Evolutionary conservation across 2,797 vertebrate genomes (phyloP).

Genomic region (Micrastur ruficollis): DNA sequence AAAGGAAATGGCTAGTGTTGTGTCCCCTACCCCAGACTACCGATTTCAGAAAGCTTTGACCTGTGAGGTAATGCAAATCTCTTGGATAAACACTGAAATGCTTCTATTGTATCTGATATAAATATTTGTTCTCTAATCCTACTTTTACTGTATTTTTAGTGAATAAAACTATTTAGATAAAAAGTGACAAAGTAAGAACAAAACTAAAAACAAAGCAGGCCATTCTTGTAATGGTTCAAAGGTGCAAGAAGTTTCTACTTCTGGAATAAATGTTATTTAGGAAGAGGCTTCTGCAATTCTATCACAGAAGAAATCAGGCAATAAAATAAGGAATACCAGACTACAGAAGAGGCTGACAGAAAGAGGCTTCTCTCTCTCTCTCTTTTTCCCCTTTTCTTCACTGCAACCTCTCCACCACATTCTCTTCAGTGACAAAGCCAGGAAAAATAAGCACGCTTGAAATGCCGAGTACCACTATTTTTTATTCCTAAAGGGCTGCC

Average conservation of each 20-base stretch:
- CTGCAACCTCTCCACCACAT: neutral
- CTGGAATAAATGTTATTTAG: neutral
- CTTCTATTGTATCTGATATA: neutral
- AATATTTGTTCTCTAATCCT: neutral
- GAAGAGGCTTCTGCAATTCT: neutral
- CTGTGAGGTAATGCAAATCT: neutral
- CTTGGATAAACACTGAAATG: neutral
- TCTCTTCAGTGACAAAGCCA: conserved; percentile 50
- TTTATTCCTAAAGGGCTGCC: conserved; percentile 49
- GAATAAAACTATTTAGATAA: neutral
- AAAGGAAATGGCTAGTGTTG: neutral
- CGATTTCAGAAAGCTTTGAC: neutral
- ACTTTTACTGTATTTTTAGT: neutral
- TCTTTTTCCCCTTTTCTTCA: neutral
- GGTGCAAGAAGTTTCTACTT: neutral
- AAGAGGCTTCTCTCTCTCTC: neutral
- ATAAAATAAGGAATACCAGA: neutral
- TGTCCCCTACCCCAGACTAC: neutral
- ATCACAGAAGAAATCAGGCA: neutral
- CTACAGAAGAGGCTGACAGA: neutral
- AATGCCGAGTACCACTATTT: conserved; percentile 39
- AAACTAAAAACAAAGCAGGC: neutral
- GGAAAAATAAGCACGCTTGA: conserved; percentile 62
- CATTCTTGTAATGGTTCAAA: neutral
- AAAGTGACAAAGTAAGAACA: neutral